Percentiles rank a stretch among this genome's conserved stretches.
phyloP scores from a whole-genome alignment of 2,797 vertebrate genomes.

The Caiman crocodilus region DNA sequence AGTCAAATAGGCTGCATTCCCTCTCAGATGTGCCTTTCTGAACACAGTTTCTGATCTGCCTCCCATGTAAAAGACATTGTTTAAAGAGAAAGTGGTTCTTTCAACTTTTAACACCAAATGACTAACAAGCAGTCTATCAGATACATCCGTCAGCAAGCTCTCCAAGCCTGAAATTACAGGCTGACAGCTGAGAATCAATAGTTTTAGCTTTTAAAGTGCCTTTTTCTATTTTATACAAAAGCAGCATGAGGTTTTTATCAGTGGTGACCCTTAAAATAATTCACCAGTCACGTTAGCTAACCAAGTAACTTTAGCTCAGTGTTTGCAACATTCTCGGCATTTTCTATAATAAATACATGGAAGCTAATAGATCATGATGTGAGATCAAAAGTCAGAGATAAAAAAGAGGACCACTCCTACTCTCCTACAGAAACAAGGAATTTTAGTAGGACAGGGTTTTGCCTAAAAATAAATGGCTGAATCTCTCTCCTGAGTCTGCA shows the following conservation, averaged over 20 bases:
- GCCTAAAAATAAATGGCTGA: not conserved
- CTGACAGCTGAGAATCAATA: not conserved
- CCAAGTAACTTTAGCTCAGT: not conserved
- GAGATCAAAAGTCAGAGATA: not conserved
- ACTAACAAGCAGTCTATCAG: not conserved
- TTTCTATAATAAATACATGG: not conserved
- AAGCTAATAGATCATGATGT: not conserved
- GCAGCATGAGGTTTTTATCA: not conserved
- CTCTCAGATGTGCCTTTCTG: not conserved
- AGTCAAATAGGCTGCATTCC: not conserved
- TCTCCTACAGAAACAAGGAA: not conserved
- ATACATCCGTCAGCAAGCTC: not conserved
- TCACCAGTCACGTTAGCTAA: not conserved
- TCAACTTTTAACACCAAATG: not conserved
- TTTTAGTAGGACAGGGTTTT: no score
- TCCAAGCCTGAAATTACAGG: conserved; percentile 6
- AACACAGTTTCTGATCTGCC: not conserved
- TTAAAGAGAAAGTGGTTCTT: not conserved
- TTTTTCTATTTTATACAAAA: not conserved
- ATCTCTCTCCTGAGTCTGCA: no score
- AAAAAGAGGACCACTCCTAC: not conserved
- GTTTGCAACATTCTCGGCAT: not conserved
- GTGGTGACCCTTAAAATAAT: not conserved
- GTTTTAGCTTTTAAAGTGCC: not conserved
- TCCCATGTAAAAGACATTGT: not conserved